Evolutionary conservation across 2,113 vertebrate genomes (phyloP), one percentile per base, ranked within the genome.

Genomic region (Rhinichthys klamathensis): DNA sequence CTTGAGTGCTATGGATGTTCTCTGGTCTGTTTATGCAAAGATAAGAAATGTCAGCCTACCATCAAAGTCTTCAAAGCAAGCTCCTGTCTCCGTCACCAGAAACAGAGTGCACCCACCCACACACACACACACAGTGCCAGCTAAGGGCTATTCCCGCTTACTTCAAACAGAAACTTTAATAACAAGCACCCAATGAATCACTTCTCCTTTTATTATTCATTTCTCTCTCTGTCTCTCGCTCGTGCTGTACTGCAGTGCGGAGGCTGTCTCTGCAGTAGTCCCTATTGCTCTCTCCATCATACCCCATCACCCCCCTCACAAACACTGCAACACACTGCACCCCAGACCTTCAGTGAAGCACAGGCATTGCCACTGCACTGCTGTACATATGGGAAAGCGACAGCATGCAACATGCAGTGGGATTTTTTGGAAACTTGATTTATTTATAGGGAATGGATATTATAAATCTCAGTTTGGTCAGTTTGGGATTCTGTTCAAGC

Each of bases 101-200:
- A 46, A 4, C 18, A 49, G 23, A 18, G 21, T 4, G 44, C n/a
- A 9, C 44, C 21, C 7, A 27, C 6, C 51, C 3, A 15, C 23
- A 12, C 61, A 10, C 8, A 72, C 7, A 67, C 16, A 67, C 4
- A 56, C 49, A 58, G 0, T 60, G 51, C 49, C 51, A 60, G 61
- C 85, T 65, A 84, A 85, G 73, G 76, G 83, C 65, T 79, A 81
- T 80, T 70, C 56, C 32, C 8, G 77, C 56, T 87, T 25, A 87
- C 73, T 83, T 85, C 83, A 87, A 85, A 87, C 83, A 87, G 82
- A 87, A 87, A 87, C 72, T 87, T 87, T 85, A 85, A 87, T 85
- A 81, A 67, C 82, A 65, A 54, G 44, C 49, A 6, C 61, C 72
- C 60, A 67, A 76, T 76, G 80, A 41, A 86, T 76, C 73, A 82